phyloP scores from a whole-genome alignment of 2,113 vertebrate genomes.

The Syngnathus floridae region DNA sequence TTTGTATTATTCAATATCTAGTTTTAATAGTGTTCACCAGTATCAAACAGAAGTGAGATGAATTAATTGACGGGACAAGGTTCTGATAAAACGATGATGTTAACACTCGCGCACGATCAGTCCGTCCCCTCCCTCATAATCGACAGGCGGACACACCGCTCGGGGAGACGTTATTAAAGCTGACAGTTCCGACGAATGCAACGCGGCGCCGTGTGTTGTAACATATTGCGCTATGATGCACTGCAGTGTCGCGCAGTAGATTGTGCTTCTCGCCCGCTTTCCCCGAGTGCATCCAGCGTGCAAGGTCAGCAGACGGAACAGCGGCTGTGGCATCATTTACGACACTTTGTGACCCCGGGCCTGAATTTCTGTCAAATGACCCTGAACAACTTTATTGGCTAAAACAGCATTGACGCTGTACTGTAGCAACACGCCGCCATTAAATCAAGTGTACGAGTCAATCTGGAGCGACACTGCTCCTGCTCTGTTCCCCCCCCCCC shows the following conservation, averaged over 20 bases:
- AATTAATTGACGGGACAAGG: background rate
- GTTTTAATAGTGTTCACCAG: background rate
- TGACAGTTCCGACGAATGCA: constrained; percentile 10
- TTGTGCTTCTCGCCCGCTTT: constrained; percentile 27
- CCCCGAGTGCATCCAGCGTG: constrained; percentile 37
- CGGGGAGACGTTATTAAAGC: background rate
- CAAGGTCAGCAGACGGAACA: constrained; percentile 50
- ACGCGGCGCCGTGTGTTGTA: constrained; percentile 11
- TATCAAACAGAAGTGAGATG: background rate
- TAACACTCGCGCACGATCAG: background rate
- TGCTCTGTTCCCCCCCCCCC: background rate
- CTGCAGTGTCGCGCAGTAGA: constrained; percentile 9
- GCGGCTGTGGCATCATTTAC: constrained; percentile 36
- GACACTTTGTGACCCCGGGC: constrained; percentile 41
- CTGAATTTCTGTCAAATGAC: constrained; percentile 38
- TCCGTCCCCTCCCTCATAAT: background rate
- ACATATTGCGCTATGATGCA: constrained; percentile 14
- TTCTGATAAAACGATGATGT: background rate
- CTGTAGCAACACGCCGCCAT: constrained; percentile 9
- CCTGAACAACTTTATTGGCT: constrained; percentile 40
- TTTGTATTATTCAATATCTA: background rate
- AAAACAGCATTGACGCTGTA: constrained; percentile 15
- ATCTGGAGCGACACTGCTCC: background rate
- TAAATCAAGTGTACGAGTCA: constrained; percentile 1
- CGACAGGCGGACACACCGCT: background rate